A percentile compares a stretch with the other conserved stretches of the same genome.
These are phyloP conservation scores for Hassar affinis DNA, from an alignment of 2,113 vertebrate genomes.

Conservation along the genomic window DNA sequence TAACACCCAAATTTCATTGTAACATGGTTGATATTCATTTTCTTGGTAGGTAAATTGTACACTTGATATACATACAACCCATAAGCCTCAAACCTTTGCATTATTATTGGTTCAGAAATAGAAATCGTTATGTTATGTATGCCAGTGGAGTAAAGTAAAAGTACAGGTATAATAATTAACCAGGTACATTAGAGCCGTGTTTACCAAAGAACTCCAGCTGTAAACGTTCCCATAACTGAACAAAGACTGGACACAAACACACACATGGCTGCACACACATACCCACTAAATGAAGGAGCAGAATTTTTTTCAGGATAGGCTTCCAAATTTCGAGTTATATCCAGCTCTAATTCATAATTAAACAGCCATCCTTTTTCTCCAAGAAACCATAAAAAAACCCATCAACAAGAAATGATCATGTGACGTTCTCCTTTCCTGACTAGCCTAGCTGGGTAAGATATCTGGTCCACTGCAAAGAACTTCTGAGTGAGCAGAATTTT, in stretches of 20 bases:
- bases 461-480: constrained; percentile 6
- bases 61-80: neutral
- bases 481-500: neutral
- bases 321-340: constrained; percentile 74
- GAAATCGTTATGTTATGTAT: neutral
- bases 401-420: constrained; percentile 31
- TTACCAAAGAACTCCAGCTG: constrained; percentile 20
- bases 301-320: constrained; percentile 73
- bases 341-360: constrained; percentile 74
- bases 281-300: constrained; percentile 29
- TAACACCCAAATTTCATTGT: neutral
- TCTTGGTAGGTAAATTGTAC: neutral
- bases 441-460: neutral
- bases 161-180: constrained; percentile 38
- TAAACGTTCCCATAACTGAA: constrained; percentile 22
- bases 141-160: neutral
- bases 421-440: constrained; percentile 44
- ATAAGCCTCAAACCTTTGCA: neutral
- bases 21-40: neutral
- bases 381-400: constrained; percentile 50
- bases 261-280: neutral
- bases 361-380: constrained; percentile 67
- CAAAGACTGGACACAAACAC: neutral
- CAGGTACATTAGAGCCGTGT: neutral
- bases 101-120: neutral